phyloP scores from a whole-genome alignment of 2,797 vertebrate species.

The Etheostoma nigrum region DNA sequence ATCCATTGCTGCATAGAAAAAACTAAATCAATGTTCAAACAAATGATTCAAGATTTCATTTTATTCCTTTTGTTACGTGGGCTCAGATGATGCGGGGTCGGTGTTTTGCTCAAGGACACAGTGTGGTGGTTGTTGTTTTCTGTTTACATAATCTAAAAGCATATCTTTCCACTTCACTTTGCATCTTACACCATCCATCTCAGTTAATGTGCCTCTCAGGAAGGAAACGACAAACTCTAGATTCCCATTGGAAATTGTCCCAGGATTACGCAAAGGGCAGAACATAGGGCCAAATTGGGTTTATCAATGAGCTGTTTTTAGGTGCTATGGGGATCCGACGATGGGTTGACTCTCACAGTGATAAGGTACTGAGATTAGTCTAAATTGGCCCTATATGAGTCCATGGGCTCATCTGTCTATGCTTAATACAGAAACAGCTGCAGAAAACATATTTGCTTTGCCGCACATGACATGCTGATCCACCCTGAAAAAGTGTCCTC shows the following conservation, averaged over 20 bases:
- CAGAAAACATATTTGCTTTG: neutral
- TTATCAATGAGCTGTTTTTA: conserved; percentile 68
- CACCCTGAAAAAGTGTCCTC: neutral
- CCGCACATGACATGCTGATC: neutral
- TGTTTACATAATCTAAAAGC: conserved; percentile 16
- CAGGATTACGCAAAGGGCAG: conserved; percentile 22
- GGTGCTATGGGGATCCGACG: conserved; percentile 38
- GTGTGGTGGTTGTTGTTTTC: conserved; percentile 6
- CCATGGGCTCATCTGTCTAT: neutral
- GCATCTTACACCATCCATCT: conserved; percentile 40
- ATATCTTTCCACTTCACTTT: conserved; percentile 38
- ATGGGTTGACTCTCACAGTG: conserved; percentile 63
- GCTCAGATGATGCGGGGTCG: neutral
- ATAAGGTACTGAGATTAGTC: conserved; percentile 46
- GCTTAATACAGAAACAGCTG: conserved; percentile 7
- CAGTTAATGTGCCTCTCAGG: conserved; percentile 21
- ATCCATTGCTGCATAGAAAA: neutral
- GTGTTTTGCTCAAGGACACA: neutral
- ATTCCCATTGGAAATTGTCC: conserved; percentile 54
- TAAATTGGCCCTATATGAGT: neutral
- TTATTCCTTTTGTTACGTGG: neutral
- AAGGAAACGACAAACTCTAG: conserved; percentile 19
- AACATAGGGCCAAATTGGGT: conserved; percentile 4
- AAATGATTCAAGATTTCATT: neutral
- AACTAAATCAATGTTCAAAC: neutral